Evolutionary conservation across 2,113 vertebrate species (phyloP).

Genomic region (Vireo altiloquus): DNA sequence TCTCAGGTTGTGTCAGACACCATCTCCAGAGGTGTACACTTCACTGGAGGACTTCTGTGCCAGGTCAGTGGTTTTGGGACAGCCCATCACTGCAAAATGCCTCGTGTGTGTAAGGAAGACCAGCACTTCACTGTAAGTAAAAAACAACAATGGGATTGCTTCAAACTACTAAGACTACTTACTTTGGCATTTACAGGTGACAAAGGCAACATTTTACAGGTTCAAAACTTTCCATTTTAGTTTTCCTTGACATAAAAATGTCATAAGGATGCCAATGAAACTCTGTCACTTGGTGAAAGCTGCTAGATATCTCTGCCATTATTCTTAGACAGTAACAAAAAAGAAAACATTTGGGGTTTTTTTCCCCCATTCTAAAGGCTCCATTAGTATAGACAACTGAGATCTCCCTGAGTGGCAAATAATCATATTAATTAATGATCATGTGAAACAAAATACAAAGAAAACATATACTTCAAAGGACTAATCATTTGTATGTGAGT

Average conservation of each 20-base stretch:
- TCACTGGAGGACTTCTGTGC: not conserved
- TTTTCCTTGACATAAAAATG: not conserved
- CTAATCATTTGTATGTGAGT: not conserved
- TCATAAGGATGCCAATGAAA: not conserved
- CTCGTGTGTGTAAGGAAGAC: not conserved
- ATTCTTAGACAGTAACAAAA: not conserved
- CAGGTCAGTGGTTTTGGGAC: not conserved
- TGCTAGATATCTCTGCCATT: not conserved
- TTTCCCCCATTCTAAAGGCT: not conserved
- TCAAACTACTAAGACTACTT: not conserved
- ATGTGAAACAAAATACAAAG: not conserved
- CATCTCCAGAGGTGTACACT: not conserved
- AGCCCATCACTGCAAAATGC: not conserved
- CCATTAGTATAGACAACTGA: not conserved
- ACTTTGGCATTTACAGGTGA: not conserved
- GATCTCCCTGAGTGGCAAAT: not conserved
- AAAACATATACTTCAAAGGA: not conserved
- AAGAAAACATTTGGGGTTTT: not conserved
- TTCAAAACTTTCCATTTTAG: not conserved
- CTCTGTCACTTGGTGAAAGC: not conserved
- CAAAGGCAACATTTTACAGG: not conserved
- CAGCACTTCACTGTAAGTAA: not conserved
- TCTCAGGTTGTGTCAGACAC: not conserved
- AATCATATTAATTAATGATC: not conserved
- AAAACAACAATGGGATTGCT: not conserved